Evolutionary conservation across 2,888 invertebrate species (phyloP).

Genomic region (Hipparchia semele): DNA sequence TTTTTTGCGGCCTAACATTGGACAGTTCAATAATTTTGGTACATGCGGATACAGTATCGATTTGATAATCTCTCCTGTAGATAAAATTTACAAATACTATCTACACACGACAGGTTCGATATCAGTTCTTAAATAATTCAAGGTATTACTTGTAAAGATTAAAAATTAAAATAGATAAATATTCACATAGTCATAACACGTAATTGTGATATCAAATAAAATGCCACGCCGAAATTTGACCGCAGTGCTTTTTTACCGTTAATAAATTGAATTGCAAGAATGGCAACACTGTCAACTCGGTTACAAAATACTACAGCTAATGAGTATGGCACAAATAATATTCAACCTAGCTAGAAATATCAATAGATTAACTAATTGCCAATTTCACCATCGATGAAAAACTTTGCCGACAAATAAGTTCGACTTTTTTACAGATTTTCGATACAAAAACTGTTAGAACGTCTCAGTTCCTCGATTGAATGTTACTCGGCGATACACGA

Average conservation of each 20-base stretch:
- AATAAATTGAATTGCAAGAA: not conserved
- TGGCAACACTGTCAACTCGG: not conserved
- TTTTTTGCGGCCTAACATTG: not conserved
- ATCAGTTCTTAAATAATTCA: not conserved
- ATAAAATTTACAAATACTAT: no score
- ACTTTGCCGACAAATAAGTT: no score
- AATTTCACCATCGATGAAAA: no score
- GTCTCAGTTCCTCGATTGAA: no score
- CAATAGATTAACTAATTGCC: not conserved
- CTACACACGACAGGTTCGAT: not conserved
- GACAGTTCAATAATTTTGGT: not conserved
- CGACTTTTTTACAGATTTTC: no score
- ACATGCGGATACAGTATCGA: not conserved
- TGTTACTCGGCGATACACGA: no score
- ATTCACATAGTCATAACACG: not conserved
- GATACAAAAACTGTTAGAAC: no score
- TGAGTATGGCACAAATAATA: conserved; percentile 56
- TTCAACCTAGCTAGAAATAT: conserved; percentile 29
- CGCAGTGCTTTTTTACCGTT: not conserved
- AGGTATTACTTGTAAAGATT: not conserved
- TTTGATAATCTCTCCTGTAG: not conserved
- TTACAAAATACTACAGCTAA: conserved; percentile 28
- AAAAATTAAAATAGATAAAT: not conserved
- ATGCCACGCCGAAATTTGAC: not conserved
- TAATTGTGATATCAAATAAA: not conserved